A percentile compares a stretch with the other conserved stretches of the same genome.
Conservation (phyloP, 2,888 invertebrate genomes). For the Troilus luridus region DNA sequence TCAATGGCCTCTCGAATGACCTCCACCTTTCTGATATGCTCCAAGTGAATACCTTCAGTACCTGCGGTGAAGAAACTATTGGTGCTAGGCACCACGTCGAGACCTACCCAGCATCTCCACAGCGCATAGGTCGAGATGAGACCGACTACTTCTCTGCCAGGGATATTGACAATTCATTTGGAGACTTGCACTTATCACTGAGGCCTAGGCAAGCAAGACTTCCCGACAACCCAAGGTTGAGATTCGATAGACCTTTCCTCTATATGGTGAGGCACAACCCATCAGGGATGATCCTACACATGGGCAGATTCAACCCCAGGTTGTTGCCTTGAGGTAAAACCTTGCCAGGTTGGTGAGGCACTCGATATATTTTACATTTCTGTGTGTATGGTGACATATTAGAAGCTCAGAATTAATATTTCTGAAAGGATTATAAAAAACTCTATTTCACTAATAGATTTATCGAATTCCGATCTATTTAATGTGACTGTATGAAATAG, state of each 20-base stretch:
- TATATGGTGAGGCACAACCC: conserved; percentile 92
- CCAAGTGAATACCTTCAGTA: conserved; percentile 84
- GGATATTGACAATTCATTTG: conserved; percentile 52
- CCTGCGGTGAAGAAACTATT: conserved; percentile 81
- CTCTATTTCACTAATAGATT: conserved; percentile 16
- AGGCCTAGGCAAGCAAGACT: conserved; percentile 67
- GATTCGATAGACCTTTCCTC: conserved; percentile 89
- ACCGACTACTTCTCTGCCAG: conserved; percentile 52
- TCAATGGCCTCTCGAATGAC: conserved; percentile 85
- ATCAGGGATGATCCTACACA: conserved; percentile 89
- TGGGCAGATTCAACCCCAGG: conserved; percentile 89
- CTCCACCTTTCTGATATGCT: conserved; percentile 87
- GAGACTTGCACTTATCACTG: conserved; percentile 55
- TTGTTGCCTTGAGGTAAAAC: conserved; percentile 75
- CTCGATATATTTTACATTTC: conserved; percentile 23
- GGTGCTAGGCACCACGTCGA: conserved; percentile 85
- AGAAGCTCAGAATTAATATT: neutral
- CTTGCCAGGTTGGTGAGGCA: neutral
- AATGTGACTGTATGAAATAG: conserved; percentile 43
- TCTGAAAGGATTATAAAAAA: neutral
- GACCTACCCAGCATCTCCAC: conserved; percentile 82
- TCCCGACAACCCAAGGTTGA: conserved; percentile 78
- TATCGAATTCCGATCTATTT: conserved; percentile 18
- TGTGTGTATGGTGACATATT: conserved; percentile 38
- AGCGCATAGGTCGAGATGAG: conserved; percentile 67